A percentile compares a stretch with the other conserved stretches of the same genome.
phyloP scores from a whole-genome alignment of 2,888 invertebrate species.

The Patella depressa region DNA sequence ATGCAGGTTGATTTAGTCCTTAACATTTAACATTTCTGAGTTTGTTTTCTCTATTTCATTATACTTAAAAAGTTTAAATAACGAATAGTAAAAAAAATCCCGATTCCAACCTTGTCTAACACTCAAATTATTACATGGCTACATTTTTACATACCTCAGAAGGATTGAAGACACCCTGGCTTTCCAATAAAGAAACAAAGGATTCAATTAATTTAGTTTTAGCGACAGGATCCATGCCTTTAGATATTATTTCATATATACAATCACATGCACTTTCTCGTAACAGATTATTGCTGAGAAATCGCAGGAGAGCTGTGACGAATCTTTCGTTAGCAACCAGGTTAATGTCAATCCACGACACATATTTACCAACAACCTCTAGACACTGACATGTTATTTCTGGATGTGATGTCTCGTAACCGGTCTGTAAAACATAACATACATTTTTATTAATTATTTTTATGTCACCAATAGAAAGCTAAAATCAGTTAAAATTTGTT shows the following conservation, averaged over 20 bases:
- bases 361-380: slow-evolving; percentile 74
- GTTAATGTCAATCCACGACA: slow-evolving; percentile 76
- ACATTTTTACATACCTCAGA: slow-evolving; percentile 62
- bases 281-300: slow-evolving; percentile 66
- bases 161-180: slow-evolving; percentile 69
- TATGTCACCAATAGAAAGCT: no score
- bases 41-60: no score
- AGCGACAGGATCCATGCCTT: slow-evolving; percentile 76
- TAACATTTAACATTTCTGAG: no score
- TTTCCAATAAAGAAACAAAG: slow-evolving; percentile 71
- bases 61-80: no score
- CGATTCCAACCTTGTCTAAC: no score
- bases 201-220: slow-evolving; percentile 74
- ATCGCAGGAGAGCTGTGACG: slow-evolving; percentile 73
- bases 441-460: no score
- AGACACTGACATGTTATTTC: slow-evolving; percentile 72
- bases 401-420: slow-evolving; percentile 69
- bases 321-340: slow-evolving; percentile 76
- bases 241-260: slow-evolving; percentile 74
- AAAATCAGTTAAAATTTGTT: no score
- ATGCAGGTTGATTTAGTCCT: no score
- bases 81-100: no score
- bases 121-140: no score
- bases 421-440: slow-evolving; percentile 65
- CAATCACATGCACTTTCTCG: slow-evolving; percentile 75